These are phyloP conservation scores for Helobdella robusta DNA, from an alignment of 2,888 invertebrate genomes.

Conservation along the genomic window DNA sequence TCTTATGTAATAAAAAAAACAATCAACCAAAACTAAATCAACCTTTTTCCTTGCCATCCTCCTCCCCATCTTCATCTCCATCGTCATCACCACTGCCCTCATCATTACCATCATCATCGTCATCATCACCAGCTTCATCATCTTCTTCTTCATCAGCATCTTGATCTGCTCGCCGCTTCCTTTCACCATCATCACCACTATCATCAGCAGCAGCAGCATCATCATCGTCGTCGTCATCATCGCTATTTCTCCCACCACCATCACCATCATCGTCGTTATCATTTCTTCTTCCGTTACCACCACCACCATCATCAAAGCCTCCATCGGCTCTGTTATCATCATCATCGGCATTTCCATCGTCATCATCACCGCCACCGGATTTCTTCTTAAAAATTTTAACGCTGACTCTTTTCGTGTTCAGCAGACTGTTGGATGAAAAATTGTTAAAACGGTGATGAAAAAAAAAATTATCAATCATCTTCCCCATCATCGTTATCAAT, in stretches of 20 bases:
- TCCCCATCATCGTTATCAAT: too few species aligned
- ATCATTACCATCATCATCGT: conserved; percentile 15
- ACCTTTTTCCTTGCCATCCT: conserved; percentile 32
- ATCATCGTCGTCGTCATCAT: conserved; percentile 52
- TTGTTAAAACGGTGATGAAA: too few species aligned
- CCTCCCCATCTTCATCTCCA: conserved; percentile 41
- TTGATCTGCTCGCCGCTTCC: conserved; percentile 42
- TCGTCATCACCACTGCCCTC: conserved; percentile 9
- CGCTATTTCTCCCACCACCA: conserved; percentile 44
- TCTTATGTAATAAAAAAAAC: conserved; percentile 46
- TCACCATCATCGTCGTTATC: conserved; percentile 11
- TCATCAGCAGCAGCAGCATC: conserved; percentile 62
- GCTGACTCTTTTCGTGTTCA: too few species aligned
- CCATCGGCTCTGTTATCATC: neutral
- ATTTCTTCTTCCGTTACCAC: neutral
- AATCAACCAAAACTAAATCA: conserved; percentile 36
- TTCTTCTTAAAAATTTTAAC: neutral
- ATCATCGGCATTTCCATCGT: conserved; percentile 1
- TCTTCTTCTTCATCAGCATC: conserved; percentile 47
- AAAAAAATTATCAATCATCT: too few species aligned
- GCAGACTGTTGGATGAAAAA: too few species aligned
- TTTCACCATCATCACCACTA: conserved; percentile 42
- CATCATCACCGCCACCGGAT: conserved; percentile 5
- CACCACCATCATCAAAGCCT: conserved; percentile 4
- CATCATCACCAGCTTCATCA: conserved; percentile 14